A percentile compares a stretch with the other conserved stretches of the same genome.
These are phyloP conservation scores for Psilopsiagon aymara DNA, from an alignment of 2,113 vertebrate genomes.

Conservation along the genomic window DNA sequence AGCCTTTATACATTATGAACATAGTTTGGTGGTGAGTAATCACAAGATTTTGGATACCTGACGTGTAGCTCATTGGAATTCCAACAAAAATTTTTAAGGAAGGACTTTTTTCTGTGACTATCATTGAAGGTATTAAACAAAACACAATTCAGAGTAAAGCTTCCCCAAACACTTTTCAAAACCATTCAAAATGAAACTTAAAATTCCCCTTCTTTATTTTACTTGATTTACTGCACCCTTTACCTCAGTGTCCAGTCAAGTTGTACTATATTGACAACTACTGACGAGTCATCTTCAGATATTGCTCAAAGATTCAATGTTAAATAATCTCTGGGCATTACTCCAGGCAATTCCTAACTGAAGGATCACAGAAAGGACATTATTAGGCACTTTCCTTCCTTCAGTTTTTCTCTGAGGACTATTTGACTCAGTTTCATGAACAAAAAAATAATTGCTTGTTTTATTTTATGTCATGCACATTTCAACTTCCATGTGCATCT, in stretches of 20 bases:
- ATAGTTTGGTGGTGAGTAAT: not conserved
- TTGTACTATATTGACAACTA: not conserved
- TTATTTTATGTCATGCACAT: not conserved
- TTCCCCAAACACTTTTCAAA: not conserved
- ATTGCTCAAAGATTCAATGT: rapidly evolving
- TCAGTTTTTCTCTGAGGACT: not conserved
- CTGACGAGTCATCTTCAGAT: not conserved
- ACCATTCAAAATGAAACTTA: not conserved
- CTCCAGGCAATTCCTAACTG: not conserved
- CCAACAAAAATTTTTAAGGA: not conserved
- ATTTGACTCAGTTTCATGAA: not conserved
- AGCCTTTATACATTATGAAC: not conserved
- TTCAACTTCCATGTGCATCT: not conserved
- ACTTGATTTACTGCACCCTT: not conserved
- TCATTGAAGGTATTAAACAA: not conserved
- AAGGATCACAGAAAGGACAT: not conserved
- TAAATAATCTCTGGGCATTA: not conserved
- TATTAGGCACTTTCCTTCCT: not conserved
- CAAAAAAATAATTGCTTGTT: not conserved
- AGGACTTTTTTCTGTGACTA: not conserved
- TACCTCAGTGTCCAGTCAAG: not conserved
- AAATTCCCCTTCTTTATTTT: not conserved
- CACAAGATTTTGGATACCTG: not conserved
- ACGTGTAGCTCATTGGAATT: not conserved
- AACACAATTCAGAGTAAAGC: not conserved